These are phyloP conservation scores for Athalia circularis DNA, from an alignment of 2,888 invertebrate genomes.

Conservation along the genomic window DNA sequence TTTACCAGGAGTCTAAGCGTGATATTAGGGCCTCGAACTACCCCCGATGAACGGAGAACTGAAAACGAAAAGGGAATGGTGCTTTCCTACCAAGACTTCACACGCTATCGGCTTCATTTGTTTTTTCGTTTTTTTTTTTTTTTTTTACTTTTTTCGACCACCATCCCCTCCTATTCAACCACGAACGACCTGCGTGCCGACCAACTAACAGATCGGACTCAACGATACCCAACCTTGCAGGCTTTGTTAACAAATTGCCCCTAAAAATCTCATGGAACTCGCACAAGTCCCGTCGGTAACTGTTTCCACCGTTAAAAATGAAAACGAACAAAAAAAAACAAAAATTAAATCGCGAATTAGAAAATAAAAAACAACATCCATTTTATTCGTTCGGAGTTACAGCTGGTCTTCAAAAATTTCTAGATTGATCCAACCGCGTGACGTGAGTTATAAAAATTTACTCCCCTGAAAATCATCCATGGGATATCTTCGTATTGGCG, in stretches of 20 bases:
- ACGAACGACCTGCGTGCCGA: slow-evolving; percentile 16
- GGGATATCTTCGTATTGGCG: neutral
- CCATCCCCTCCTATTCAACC: neutral
- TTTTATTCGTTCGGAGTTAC: neutral
- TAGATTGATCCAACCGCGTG: too few relatives aligned
- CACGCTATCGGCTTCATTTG: slow-evolving; percentile 30
- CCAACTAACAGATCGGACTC: slow-evolving; percentile 7
- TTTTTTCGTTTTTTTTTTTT: slow-evolving; percentile 18
- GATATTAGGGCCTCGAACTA: slow-evolving; percentile 40
- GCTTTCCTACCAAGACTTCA: slow-evolving; percentile 16
- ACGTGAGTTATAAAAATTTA: too few relatives aligned
- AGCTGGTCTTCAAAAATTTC: neutral
- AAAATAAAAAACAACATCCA: neutral
- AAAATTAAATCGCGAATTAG: too few relatives aligned
- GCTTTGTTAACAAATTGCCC: slow-evolving; percentile 31
- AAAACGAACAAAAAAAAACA: neutral
- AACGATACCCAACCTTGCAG: neutral
- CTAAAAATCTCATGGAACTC: neutral
- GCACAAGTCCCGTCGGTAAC: neutral
- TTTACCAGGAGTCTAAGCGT: slow-evolving; percentile 48
- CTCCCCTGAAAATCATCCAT: too few relatives aligned
- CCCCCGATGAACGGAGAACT: neutral
- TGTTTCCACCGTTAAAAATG: neutral
- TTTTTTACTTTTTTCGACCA: too few relatives aligned
- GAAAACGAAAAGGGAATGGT: neutral